Conservation (phyloP, 2,888 invertebrate genomes). For the Tenthredo mesomela region DNA sequence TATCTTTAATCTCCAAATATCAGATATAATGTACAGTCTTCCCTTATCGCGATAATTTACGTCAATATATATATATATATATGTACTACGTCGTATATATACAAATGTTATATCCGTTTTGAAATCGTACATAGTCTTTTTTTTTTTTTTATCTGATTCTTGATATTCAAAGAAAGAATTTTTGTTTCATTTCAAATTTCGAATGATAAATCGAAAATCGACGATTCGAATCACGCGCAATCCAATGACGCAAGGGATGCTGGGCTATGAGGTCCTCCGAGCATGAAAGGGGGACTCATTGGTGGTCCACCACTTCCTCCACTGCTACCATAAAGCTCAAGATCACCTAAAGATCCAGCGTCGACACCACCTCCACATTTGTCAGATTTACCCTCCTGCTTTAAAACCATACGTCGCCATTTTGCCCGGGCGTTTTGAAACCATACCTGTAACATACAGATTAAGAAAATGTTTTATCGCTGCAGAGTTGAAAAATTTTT, state of each 20-base stretch:
- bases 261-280: slow-evolving; percentile 85
- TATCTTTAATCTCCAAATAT: slow-evolving; percentile 2
- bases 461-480: background rate
- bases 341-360: slow-evolving; percentile 79
- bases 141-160: too few species aligned
- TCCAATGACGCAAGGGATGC: slow-evolving; percentile 87
- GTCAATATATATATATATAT: background rate
- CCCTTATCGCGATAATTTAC: slow-evolving; percentile 2
- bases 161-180: background rate
- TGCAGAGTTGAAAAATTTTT: background rate
- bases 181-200: background rate
- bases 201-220: background rate
- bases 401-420: slow-evolving; percentile 93
- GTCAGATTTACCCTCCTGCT: slow-evolving; percentile 88
- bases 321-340: slow-evolving; percentile 80
- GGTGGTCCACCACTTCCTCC: slow-evolving; percentile 84
- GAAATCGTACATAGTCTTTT: too few species aligned
- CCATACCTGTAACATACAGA: slow-evolving; percentile 89
- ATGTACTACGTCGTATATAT: background rate
- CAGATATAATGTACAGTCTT: slow-evolving; percentile 3
- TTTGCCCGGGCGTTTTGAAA: slow-evolving; percentile 97
- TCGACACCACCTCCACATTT: slow-evolving; percentile 85
- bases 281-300: slow-evolving; percentile 86
- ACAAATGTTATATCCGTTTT: background rate
- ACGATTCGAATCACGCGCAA: slow-evolving; percentile 82